phyloP scores from a whole-genome alignment of 2,113 vertebrate genomes.

The Pelodiscus sinensis region DNA sequence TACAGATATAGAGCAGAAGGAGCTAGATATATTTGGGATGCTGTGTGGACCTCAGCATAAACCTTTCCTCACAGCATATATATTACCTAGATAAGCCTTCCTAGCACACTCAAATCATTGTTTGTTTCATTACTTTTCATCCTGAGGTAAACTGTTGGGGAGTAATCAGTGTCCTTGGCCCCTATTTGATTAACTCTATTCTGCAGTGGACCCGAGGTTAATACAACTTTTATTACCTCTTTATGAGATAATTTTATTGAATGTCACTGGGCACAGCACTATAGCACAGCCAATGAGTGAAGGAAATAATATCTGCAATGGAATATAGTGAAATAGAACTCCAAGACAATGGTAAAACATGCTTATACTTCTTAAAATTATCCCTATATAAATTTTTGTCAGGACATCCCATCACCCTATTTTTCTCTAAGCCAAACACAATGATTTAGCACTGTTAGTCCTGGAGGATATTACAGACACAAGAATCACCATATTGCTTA shows the following conservation, averaged over 20 bases:
- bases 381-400: not conserved
- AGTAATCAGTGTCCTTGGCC: slow-evolving; percentile 12
- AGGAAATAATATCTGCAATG: not conserved
- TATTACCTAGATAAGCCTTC: not conserved
- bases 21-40: not conserved
- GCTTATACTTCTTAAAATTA: not conserved
- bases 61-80: not conserved
- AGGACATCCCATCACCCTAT: not conserved
- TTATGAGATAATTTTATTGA: slow-evolving; percentile 30
- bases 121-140: slow-evolving; percentile 45
- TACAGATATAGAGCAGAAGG: not conserved
- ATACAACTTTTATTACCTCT: slow-evolving; percentile 43
- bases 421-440: not conserved
- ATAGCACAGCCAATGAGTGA: not conserved
- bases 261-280: not conserved
- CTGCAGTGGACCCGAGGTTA: not conserved
- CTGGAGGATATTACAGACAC: not conserved
- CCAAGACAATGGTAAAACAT: not conserved
- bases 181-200: slow-evolving; percentile 37
- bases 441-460: not conserved
- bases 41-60: not conserved
- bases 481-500: not conserved
- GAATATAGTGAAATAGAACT: not conserved
- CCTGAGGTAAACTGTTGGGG: slow-evolving; percentile 24
- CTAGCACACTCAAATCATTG: not conserved